These are phyloP conservation scores for Lagenorhynchus albirostris DNA, from an alignment of 2,113 vertebrate genomes.

Conservation along the genomic window DNA sequence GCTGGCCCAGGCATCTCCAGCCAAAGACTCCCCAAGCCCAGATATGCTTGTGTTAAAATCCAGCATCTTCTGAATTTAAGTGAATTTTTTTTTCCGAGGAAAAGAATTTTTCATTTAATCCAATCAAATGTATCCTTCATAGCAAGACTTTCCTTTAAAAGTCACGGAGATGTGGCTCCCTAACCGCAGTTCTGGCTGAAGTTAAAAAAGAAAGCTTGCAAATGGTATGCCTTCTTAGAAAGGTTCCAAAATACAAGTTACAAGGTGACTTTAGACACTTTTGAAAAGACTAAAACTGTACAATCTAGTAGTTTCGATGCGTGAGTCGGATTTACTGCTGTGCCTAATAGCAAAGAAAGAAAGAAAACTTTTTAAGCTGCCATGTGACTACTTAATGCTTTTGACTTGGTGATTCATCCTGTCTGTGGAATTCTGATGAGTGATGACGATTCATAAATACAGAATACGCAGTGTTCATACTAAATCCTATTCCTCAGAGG, in stretches of 20 bases:
- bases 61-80: background rate
- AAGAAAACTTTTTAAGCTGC: background rate
- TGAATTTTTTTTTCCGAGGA: background rate
- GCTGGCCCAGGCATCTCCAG: background rate
- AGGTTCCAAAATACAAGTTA: background rate
- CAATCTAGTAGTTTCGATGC: background rate
- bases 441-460: background rate
- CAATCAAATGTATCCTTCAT: background rate
- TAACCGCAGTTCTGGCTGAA: background rate
- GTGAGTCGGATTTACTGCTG: background rate
- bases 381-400: background rate
- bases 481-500: background rate
- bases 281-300: background rate
- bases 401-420: background rate
- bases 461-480: background rate
- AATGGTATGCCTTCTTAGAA: background rate
- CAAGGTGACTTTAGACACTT: background rate
- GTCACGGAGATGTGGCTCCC: background rate
- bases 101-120: background rate
- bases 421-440: background rate
- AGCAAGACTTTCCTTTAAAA: background rate
- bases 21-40: background rate
- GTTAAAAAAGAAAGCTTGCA: background rate
- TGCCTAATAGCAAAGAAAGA: background rate
- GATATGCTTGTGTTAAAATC: background rate